Evolutionary conservation across 30 jellyfish, hydroid and myxozoan species (phyloP).

Genomic region (Hydractinia symbiolongicarpus): DNA sequence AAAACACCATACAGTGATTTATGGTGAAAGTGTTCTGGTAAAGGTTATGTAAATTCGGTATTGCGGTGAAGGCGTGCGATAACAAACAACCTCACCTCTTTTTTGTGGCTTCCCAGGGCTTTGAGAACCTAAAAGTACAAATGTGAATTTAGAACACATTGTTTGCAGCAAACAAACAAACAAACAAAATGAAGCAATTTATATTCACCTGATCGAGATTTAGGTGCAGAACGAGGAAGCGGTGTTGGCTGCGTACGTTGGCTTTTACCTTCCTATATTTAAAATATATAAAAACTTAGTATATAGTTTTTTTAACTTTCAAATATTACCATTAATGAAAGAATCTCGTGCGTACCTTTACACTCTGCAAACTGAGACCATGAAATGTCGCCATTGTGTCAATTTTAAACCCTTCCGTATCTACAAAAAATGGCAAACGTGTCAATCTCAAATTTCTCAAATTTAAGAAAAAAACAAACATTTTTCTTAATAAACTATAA

Average conservation of each 20-base stretch:
- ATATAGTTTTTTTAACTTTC: background rate
- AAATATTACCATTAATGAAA: background rate
- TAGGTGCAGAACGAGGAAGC: background rate
- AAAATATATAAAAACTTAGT: background rate
- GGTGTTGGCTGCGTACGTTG: slow-evolving; percentile 2
- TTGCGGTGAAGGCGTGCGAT: too few relatives aligned
- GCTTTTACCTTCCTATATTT: slow-evolving; percentile 42
- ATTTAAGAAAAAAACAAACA: background rate
- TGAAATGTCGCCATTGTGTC: slow-evolving; percentile 95
- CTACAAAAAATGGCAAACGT: slow-evolving; percentile 10
- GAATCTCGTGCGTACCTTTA: slow-evolving; percentile 55
- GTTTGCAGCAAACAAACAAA: too few relatives aligned
- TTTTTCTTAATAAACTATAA: too few relatives aligned
- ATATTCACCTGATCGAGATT: background rate
- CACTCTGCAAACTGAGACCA: slow-evolving; percentile 91
- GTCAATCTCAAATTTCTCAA: background rate
- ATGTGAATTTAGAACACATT: too few relatives aligned
- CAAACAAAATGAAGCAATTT: background rate
- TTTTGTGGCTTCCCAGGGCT: slow-evolving; percentile 43
- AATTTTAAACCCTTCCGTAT: slow-evolving; percentile 90
- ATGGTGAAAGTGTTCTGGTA: too few relatives aligned
- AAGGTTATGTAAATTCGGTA: too few relatives aligned
- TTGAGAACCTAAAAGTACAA: background rate
- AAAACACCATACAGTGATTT: too few relatives aligned
- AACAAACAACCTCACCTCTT: slow-evolving; percentile 10